Base-by-base conservation (phyloP, 2,797 vertebrate genomes). In the Kryptopterus vitreolus region DNA sequence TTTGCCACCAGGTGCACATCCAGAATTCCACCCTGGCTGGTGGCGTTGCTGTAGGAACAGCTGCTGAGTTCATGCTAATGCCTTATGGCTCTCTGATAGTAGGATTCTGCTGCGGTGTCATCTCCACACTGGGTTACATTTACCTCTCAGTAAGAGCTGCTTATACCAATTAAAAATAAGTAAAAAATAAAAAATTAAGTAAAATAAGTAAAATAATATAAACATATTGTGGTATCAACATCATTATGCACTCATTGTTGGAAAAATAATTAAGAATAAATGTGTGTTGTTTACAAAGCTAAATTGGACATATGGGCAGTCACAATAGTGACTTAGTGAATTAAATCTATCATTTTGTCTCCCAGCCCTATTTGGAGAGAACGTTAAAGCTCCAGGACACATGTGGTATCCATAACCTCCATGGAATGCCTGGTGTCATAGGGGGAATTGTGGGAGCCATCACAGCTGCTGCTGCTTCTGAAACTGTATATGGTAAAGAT, bases 21-120 rank as follows among this genome's bases (percentile, higher is more conserved):
- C 98, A 99, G 93, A 99, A 99, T 0, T 93, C 97, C 57, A 98
- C 98, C 0, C 93, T 99, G 24, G 98, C 98, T 0, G 98, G 98
- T 0, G 98, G 98, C 0, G 98, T 99, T 75, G 98, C 96, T 0
- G 95, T 98, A 82, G 98, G 98, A 85, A 98, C 98, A 0, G 94
- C 96, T 0, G 97, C 96, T 0, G 97, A 99, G 91, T 97, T 99
- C 93, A 96, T 98, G 96, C 91, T 99, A 88, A 96, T 92, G 84
- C 95, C 96, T 0, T 99, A 98, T 0, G 98, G 96, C 1, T 91
- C 96, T 83, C 93, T 99, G 80, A 96, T 99, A 0, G 94, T 98
- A 0, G 98, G 98, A 3, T 96, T 96, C 90, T 87, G 92, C 89
- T 96, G 95, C 15, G 98, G 97, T 46, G 81, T 95, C 10, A 46